Base-by-base conservation (phyloP, 1,140 invertebrate species). In the Camponotus floridanus region DNA sequence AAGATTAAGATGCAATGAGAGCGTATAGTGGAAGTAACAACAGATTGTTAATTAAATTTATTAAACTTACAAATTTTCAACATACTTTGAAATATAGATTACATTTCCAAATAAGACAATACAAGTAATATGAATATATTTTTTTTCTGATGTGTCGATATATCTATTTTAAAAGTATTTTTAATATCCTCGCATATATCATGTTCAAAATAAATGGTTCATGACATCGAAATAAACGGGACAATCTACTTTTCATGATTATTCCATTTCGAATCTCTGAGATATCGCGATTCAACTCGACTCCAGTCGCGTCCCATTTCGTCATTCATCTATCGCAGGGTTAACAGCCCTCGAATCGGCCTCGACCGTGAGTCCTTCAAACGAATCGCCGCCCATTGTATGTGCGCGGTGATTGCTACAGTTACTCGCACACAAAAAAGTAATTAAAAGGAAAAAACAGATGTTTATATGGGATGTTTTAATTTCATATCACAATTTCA, bases 271-370 rank as follows among this genome's bases (percentile, higher is more conserved):
- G 36, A 26, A 80, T 80, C 65, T 33, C 36, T 33, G 65, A 80
- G 78, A 80, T 36, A 71, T 11, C 65, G 64, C 61, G 59, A 59
- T 55, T 45, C 55, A 39, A 67, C 45, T 68, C 36, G 36, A 57
- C 70, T 73, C 33, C 45, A 26, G 64, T 80, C 48, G 36, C 65
- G 78, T 80, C 21, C 65, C 36, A 80, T 80, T 80, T 80, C 78
- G 36, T 80, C 65, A 71, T 1, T 11, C 64, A 80, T 80, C 64
- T 36, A 80, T 80, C 21, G 36, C 36, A 6, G 51, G 15, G 51
- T 80, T 80, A 80, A 80, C 45, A 71, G 36, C 48, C 65, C 78
- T 80, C 36, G 45, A 70, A 80, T 71, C 45, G 33, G 21, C 31
- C n/a, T 79, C 45, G 62, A 39, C 48, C 48, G 76, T 42, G 61